Conservation (phyloP, 2,888 invertebrate genomes). For the Proisotoma minuta region DNA sequence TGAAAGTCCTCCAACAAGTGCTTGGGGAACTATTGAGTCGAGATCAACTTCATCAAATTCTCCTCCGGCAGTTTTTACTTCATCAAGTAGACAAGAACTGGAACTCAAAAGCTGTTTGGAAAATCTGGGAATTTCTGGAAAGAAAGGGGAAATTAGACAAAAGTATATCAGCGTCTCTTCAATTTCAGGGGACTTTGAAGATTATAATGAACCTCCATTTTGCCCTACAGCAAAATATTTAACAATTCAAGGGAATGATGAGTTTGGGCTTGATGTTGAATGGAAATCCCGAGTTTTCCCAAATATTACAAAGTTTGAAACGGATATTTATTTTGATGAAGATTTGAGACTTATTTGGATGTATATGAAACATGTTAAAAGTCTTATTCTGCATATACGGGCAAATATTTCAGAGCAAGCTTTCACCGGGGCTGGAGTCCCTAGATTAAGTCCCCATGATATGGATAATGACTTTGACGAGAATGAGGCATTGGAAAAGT, state of each 20-base stretch:
- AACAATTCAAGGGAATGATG: constrained; percentile 27
- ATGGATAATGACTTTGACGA: constrained; percentile 23
- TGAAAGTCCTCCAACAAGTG: no score
- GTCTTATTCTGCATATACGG: constrained; percentile 24
- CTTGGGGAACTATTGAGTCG: no score
- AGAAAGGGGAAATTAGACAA: not conserved
- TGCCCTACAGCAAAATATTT: constrained; percentile 17
- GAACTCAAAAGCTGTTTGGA: not conserved
- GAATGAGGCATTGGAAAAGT: constrained; percentile 16
- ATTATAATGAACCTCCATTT: not conserved
- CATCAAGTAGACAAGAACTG: not conserved
- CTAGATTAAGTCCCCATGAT: constrained; percentile 12
- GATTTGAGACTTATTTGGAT: constrained; percentile 32
- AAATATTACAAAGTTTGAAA: constrained; percentile 22
- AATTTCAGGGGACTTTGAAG: no score
- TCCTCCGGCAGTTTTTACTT: no score
- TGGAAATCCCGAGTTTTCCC: constrained; percentile 30
- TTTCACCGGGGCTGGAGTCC: constrained; percentile 31
- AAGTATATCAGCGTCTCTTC: no score
- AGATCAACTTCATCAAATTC: no score
- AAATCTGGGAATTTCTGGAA: not conserved
- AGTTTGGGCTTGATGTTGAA: constrained; percentile 31
- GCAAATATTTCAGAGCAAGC: constrained; percentile 28
- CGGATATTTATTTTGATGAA: constrained; percentile 31
- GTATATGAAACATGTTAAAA: constrained; percentile 18